Percentiles rank a stretch among this genome's conserved stretches.
phyloP scores from a whole-genome alignment of 2,797 vertebrate genomes.

The Lemur catta region DNA sequence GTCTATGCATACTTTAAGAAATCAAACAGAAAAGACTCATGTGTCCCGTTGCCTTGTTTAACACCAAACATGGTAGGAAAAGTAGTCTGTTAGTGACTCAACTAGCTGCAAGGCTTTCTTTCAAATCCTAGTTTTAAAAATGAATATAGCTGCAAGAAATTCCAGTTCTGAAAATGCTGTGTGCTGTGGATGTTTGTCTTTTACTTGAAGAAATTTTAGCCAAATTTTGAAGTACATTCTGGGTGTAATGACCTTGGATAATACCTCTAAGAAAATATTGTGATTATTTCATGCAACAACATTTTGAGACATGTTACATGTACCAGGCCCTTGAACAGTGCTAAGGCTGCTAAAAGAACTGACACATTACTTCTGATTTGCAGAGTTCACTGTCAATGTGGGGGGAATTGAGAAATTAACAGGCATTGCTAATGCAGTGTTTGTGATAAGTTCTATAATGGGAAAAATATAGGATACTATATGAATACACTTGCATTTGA shows the following conservation, averaged over 20 bases:
- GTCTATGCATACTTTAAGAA: not conserved
- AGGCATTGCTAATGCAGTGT: not conserved
- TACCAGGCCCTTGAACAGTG: not conserved
- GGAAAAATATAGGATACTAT: not conserved
- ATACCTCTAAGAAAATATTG: not conserved
- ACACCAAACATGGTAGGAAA: slow-evolving; percentile 56
- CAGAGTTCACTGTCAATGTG: not conserved
- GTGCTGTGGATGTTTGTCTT: not conserved
- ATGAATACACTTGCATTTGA: not conserved
- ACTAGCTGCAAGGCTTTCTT: slow-evolving; percentile 1
- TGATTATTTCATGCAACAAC: not conserved
- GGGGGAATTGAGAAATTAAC: not conserved
- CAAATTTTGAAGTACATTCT: not conserved
- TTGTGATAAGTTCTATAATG: not conserved
- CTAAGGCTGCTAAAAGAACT: not conserved
- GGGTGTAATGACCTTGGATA: not conserved
- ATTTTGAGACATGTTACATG: not conserved
- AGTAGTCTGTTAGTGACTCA: not conserved
- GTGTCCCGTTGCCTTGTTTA: not conserved
- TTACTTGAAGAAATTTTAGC: not conserved
- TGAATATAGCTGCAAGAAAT: not conserved
- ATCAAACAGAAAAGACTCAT: not conserved
- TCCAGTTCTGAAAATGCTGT: slow-evolving; percentile 9
- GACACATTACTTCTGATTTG: not conserved
- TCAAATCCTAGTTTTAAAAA: slow-evolving; percentile 31